These are phyloP conservation scores for Meles meles DNA, from an alignment of 2,113 vertebrate genomes.

Conservation along the genomic window DNA sequence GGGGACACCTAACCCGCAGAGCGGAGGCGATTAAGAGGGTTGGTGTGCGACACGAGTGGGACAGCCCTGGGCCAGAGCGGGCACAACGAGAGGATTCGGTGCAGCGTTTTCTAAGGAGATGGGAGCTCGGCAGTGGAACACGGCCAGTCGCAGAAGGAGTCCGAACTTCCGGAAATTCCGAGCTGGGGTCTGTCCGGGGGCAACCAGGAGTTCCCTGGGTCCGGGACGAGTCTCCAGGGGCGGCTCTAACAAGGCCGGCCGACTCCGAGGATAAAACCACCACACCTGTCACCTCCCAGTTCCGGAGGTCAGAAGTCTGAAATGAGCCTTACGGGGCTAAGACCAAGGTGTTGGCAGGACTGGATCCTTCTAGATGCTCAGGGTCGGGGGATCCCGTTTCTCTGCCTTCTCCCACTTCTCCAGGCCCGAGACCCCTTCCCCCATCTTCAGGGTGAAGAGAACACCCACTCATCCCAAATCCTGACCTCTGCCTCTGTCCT, in stretches of 20 bases:
- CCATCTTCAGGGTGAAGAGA: neutral
- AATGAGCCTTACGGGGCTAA: neutral
- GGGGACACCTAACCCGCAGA: neutral
- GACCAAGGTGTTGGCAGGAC: neutral
- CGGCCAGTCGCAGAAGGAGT: neutral
- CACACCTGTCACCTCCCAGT: fast-evolving
- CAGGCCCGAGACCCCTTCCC: neutral
- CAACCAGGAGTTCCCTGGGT: neutral
- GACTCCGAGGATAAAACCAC: neutral
- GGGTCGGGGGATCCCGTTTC: neutral
- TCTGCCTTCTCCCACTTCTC: neutral
- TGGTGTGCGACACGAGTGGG: fast-evolving
- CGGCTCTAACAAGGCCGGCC: neutral
- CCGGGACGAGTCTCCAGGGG: neutral
- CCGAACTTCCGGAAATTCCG: neutral
- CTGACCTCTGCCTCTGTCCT: neutral
- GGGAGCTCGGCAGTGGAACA: neutral
- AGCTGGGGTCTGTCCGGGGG: neutral
- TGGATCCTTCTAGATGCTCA: neutral
- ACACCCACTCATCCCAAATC: neutral
- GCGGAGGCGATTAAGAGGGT: neutral
- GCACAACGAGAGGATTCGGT: neutral
- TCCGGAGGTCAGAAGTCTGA: neutral
- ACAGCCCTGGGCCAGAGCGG: neutral
- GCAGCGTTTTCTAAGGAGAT: neutral